Conservation (phyloP, 2,113 vertebrate genomes). For the Thermophis baileyi region DNA sequence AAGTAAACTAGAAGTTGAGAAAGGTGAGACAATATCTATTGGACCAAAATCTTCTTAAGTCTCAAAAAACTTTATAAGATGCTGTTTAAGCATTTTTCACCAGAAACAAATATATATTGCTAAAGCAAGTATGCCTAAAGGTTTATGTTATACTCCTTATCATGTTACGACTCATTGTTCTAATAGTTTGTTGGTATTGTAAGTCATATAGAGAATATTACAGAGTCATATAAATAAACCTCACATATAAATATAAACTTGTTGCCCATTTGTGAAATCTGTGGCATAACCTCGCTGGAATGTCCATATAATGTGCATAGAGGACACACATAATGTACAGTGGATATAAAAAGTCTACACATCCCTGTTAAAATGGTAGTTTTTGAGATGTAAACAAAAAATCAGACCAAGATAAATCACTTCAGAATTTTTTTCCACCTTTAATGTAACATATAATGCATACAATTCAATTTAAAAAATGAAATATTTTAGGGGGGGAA, state of each 20-base stretch:
- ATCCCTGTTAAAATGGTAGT: background rate
- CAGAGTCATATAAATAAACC: background rate
- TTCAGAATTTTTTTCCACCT: background rate
- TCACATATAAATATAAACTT: background rate
- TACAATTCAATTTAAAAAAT: background rate
- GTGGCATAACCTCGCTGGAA: background rate
- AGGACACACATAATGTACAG: background rate
- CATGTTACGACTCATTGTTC: background rate
- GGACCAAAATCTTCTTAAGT: background rate
- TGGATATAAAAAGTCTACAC: background rate
- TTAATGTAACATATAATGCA: background rate
- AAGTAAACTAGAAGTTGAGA: slow-evolving; percentile 4
- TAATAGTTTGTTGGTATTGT: background rate
- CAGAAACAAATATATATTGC: background rate
- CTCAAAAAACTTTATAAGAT: background rate
- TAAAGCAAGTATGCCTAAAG: background rate
- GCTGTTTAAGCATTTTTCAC: background rate
- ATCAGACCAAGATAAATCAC: background rate
- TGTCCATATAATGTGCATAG: background rate
- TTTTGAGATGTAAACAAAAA: background rate
- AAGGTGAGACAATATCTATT: background rate
- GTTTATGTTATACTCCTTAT: background rate
- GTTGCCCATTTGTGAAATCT: background rate
- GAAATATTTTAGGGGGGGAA: background rate
- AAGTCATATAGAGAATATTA: background rate